Evolutionary conservation across 1,140 invertebrate species (phyloP), one percentile per base, ranked within the genome.

Genomic region (Saccostrea cuccullata): DNA sequence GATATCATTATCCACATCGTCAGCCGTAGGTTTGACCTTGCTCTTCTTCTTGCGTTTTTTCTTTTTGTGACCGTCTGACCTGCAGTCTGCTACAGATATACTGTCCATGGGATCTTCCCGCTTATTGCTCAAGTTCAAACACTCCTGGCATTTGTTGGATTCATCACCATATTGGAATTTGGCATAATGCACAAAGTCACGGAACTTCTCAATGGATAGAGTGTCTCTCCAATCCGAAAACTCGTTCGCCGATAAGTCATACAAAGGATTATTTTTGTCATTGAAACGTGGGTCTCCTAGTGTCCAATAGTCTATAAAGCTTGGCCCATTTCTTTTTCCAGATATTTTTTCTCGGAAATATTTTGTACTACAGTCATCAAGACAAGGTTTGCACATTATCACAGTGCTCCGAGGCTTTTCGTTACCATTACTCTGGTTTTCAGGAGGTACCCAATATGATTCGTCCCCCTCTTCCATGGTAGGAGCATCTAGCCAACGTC

Each of bases 191-290:
- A 91, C 73, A 92, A 92, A 93, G 60, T 91, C 91, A 60, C 90
- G 86, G 82, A 92, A 93, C 60, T 90, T 86, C 64, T 92, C 91
- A 13, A 88, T 82, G 13, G 89, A 83, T 11, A 92, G 87, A 11
- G 84, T 67, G n/a, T 91, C 84, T 55, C 92, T 67, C 92, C 92
- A 93, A 87, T 92, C 92, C 55, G 86, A 82, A 36, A 89, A 58
- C 23, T 70, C 73, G 30, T 87, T 67, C 0, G 88, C 86, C 13
- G 30, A 84, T 47, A 55, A 73, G 36, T 90, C 85, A 89, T 88
- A 93, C 12, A 93, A 77, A 2, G 93, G 93, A 87, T 93, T 93
- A 58, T 91, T 90, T 26, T 47, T 13, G 77, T 92, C 91, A 84
- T 90, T 87, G 73, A 92, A 91, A 20, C 93, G 92, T 2, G 93